Conservation (phyloP, 2,113 vertebrate genomes). For the Hoplias malabaricus region DNA sequence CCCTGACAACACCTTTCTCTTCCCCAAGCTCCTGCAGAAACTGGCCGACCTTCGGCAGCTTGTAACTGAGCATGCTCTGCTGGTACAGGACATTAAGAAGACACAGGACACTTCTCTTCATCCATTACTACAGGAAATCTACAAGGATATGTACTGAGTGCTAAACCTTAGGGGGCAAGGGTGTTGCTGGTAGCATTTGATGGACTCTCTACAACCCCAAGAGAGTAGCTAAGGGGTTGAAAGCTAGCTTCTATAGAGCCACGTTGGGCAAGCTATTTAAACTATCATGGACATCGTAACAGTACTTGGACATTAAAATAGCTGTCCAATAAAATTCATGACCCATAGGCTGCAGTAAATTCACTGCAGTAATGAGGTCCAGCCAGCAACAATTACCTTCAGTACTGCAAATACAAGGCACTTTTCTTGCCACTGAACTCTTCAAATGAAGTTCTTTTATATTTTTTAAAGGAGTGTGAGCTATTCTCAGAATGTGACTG, state of each 20-base stretch:
- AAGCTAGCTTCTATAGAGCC: not conserved
- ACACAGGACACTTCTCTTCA: constrained; percentile 90
- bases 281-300: not conserved
- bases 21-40: constrained; percentile 93
- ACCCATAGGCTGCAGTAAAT: not conserved
- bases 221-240: not conserved
- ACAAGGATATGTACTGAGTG: constrained; percentile 87
- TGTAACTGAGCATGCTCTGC: constrained; percentile 90
- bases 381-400: not conserved
- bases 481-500: not conserved
- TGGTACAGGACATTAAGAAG: constrained; percentile 92
- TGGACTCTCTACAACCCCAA: not conserved
- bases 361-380: not conserved
- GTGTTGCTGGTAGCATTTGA: not conserved
- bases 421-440: not conserved
- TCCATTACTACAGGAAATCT: constrained; percentile 93
- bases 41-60: constrained; percentile 92
- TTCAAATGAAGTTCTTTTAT: not conserved
- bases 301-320: not conserved
- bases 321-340: not conserved
- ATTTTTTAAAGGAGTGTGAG: not conserved
- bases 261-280: not conserved
- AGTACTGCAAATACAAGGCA: not conserved
- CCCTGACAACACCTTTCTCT: constrained; percentile 86
- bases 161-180: not conserved